Evolutionary conservation across 2,888 invertebrate genomes (phyloP), one percentile per base, ranked within the genome.

Genomic region (Flabesymbios commensalis): DNA sequence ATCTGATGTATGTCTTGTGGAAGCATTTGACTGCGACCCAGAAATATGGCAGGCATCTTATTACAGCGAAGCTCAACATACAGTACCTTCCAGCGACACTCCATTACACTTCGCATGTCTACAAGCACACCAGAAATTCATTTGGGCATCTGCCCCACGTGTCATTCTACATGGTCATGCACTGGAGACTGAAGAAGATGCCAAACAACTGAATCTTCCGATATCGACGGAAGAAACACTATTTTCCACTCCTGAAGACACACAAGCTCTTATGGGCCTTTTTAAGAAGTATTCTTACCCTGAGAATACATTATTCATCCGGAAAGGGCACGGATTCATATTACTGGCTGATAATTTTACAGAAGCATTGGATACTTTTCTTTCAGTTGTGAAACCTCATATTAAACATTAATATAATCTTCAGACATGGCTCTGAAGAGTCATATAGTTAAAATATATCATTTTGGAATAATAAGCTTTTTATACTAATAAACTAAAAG

Each of bases 291-390:
- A 48, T 45, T 31, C 57, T 2, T 68, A 64, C 42, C 68, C 68
- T 1, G 22, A 41, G 19, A 22, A 62, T 43, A 56, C 62, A 31
- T 48, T 64, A 10, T 68, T 49, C 55, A 61, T 68, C 19, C 32
- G 68, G 22, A 61, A 57, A 36, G 60, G 60, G 10, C 68, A 68
- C 36, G 68, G 68, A 1, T 68, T 68, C 42, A 24, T 64, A 14
- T 36, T 62, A 7, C 83, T 61, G 83, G 84, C 48, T 17, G 28
- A 26, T 32, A 39, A 60, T 32, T 28, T 58, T 22, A 36, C 26
- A 26, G 47, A 63, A 5, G 58, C 61, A 22, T 10, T 52, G 42
- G 19, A 53, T 14, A 56, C 45, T 14, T 64, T 62, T 29, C 24
- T 17, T 39, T 48, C 22, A 2, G 14, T 45, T 36, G 39, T 64